Percentiles rank a stretch among this genome's conserved stretches.
Evolutionary conservation across 2,888 invertebrate species (phyloP).

Genomic region (Bibio marci): DNA sequence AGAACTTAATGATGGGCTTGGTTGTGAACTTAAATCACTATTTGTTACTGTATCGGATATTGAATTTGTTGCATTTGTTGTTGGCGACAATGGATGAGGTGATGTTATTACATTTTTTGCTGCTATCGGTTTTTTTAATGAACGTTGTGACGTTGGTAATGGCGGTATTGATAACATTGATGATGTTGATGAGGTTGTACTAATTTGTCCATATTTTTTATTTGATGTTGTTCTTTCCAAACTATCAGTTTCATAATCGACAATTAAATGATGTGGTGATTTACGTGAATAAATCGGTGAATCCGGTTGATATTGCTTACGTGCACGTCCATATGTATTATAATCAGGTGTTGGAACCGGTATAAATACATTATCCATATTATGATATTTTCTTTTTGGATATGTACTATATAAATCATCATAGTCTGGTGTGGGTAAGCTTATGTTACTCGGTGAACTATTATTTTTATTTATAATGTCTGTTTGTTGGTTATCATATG

Average conservation of each 20-base stretch:
- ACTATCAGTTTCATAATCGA: slow-evolving; percentile 59
- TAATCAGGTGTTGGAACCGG: slow-evolving; percentile 30
- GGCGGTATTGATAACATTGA: too few species aligned
- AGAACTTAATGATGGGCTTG: slow-evolving; percentile 54
- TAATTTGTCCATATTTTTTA: slow-evolving; percentile 27
- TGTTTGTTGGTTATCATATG: too few species aligned
- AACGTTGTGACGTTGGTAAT: too few species aligned
- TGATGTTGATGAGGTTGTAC: too few species aligned
- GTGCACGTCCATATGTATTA: slow-evolving; percentile 23
- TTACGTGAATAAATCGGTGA: slow-evolving; percentile 28
- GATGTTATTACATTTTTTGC: too few species aligned
- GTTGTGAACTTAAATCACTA: slow-evolving; percentile 48
- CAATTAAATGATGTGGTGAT: slow-evolving; percentile 29
- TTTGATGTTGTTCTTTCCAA: slow-evolving; percentile 41
- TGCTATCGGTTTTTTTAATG: too few species aligned
- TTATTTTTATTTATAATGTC: too few species aligned
- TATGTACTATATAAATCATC: slow-evolving; percentile 21
- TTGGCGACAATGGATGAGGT: too few species aligned
- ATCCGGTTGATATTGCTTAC: slow-evolving; percentile 26
- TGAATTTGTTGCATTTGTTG: too few species aligned
- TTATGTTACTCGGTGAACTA: slow-evolving; percentile 6
- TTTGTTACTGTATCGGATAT: slow-evolving; percentile 29
- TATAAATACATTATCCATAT: slow-evolving; percentile 19
- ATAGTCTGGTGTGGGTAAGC: slow-evolving; percentile 28
- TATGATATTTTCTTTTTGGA: slow-evolving; percentile 27